These are phyloP conservation scores for Mastacembelus armatus DNA, from an alignment of 2,797 vertebrate species.

Conservation along the genomic window DNA sequence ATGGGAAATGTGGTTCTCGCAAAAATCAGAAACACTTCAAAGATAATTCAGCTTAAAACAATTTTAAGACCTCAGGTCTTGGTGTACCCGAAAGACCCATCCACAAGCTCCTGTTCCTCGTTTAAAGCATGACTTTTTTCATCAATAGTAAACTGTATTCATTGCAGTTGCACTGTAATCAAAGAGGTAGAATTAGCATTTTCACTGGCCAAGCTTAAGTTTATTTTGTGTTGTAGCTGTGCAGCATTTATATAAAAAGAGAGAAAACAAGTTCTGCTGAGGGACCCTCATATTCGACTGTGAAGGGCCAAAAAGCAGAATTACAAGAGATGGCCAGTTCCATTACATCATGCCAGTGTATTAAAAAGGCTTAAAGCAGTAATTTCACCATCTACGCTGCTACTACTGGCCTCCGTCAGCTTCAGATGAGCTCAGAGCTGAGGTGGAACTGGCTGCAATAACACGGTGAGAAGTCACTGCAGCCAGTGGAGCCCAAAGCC, in stretches of 20 bases:
- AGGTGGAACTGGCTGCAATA: conserved; percentile 70
- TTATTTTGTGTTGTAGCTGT: conserved; percentile 17
- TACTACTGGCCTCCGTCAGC: conserved; percentile 71
- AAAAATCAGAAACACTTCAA: background rate
- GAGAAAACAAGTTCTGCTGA: conserved; percentile 38
- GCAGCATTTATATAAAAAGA: conserved; percentile 15
- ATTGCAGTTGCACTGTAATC: conserved; percentile 9
- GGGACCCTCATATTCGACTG: conserved; percentile 42
- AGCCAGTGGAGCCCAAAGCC: conserved; percentile 51
- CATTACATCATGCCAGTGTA: conserved; percentile 73
- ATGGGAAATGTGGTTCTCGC: too few species aligned
- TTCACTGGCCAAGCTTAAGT: conserved; percentile 5
- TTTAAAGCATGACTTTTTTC: too few species aligned
- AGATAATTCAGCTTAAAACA: background rate
- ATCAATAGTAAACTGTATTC: conserved; percentile 24
- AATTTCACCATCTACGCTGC: conserved; percentile 63
- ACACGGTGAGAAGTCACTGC: conserved; percentile 65
- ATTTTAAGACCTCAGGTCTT: background rate
- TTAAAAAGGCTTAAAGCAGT: conserved; percentile 62
- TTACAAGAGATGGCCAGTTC: conserved; percentile 66
- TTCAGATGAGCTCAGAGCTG: conserved; percentile 67
- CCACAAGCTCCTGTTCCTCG: background rate
- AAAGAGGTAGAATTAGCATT: conserved; percentile 39
- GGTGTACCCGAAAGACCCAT: background rate
- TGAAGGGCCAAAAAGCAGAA: conserved; percentile 54